phyloP scores from a whole-genome alignment of 2,888 invertebrate genomes.

The Carterocephalus palaemon region DNA sequence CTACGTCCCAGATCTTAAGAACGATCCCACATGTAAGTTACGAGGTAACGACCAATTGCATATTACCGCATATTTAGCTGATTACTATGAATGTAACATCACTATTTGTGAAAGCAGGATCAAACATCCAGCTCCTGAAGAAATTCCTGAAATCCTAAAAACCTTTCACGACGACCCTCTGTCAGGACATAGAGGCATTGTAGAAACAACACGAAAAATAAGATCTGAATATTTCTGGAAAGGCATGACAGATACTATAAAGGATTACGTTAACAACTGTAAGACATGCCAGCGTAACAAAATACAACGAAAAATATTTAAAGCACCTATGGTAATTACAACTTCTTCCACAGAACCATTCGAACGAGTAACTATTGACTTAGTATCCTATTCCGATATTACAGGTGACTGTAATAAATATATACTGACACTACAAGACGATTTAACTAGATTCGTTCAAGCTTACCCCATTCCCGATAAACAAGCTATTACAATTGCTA shows the following conservation, averaged over 20 bases:
- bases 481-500: constrained; percentile 39
- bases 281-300: constrained; percentile 38
- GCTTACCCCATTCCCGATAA: constrained; percentile 42
- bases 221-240: constrained; percentile 39
- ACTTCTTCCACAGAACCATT: constrained; percentile 40
- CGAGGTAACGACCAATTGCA: constrained; percentile 34
- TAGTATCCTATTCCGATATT: constrained; percentile 42
- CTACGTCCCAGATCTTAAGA: constrained; percentile 34
- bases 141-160: constrained; percentile 38
- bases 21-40: constrained; percentile 29
- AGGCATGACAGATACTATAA: constrained; percentile 39
- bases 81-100: constrained; percentile 34
- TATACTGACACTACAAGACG: constrained; percentile 40
- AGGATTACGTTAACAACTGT: constrained; percentile 37
- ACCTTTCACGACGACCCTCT: constrained; percentile 37
- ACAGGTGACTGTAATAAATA: constrained; percentile 37
- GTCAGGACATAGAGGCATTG: constrained; percentile 38
- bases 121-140: constrained; percentile 30
- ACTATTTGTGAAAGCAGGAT: constrained; percentile 37
- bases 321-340: constrained; percentile 44
- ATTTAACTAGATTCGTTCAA: constrained; percentile 40
- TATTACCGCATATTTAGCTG: constrained; percentile 36
- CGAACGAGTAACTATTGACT: constrained; percentile 39
- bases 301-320: constrained; percentile 37
- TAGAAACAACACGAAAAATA: constrained; percentile 40